phyloP scores from a whole-genome alignment of 2,113 vertebrate species.

The Chionis minor region DNA sequence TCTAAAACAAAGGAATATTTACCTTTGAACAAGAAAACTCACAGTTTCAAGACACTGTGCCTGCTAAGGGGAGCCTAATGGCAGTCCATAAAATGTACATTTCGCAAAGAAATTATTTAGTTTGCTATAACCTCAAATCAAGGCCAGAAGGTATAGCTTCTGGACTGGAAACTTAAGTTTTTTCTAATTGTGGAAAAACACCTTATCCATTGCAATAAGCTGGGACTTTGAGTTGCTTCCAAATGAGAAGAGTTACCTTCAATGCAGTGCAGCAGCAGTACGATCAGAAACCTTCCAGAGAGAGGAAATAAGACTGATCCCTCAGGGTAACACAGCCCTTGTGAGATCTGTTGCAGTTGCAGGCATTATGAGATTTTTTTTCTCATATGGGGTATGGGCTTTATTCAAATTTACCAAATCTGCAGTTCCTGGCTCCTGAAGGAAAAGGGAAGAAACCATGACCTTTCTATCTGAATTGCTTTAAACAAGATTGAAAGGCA shows the following conservation, averaged over 20 bases:
- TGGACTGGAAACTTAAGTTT: neutral
- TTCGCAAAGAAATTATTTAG: neutral
- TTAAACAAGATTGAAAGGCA: neutral
- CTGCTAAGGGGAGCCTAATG: neutral
- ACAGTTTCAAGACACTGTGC: neutral
- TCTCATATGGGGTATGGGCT: neutral
- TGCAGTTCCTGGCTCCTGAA: neutral
- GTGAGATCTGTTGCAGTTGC: neutral
- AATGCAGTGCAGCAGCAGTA: neutral
- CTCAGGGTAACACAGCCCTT: neutral
- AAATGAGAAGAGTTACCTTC: neutral
- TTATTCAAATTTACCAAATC: neutral
- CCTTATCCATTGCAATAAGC: neutral
- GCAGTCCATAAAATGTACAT: neutral
- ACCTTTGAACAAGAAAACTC: neutral
- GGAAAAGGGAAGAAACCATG: neutral
- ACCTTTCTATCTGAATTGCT: neutral
- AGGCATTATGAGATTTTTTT: neutral
- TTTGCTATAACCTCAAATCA: neutral
- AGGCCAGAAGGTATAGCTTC: neutral
- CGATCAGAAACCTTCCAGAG: neutral
- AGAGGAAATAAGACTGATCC: neutral
- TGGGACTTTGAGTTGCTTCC: neutral
- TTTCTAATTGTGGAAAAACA: neutral
- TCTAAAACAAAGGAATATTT: neutral